A percentile compares a stretch with the other conserved stretches of the same genome.
Conservation (phyloP, 2,797 vertebrate genomes). For the Galagoides demidoff region DNA sequence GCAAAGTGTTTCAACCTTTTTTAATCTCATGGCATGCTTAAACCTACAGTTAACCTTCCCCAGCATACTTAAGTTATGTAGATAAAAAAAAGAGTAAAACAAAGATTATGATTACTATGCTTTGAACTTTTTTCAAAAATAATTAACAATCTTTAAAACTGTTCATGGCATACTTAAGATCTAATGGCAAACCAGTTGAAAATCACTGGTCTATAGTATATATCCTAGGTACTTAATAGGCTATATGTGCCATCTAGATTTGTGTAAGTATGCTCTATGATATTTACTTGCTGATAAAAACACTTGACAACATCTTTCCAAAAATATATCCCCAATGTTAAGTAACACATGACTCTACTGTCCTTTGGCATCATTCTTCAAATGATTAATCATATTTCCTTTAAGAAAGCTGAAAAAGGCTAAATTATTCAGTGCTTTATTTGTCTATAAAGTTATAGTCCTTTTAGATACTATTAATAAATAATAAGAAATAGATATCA, state of each 20-base stretch:
- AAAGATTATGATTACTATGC: too few species aligned
- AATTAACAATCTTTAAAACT: too few species aligned
- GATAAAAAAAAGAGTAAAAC: too few species aligned
- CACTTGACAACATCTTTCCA: background rate
- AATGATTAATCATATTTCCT: background rate
- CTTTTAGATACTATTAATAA: conserved; percentile 22
- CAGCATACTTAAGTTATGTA: too few species aligned
- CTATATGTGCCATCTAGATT: background rate
- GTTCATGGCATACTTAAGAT: too few species aligned
- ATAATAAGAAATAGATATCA: background rate
- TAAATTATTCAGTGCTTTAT: conserved; percentile 1
- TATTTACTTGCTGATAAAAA: background rate
- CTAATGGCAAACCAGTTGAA: too few species aligned
- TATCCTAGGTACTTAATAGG: background rate
- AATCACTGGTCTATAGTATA: background rate
- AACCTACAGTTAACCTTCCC: too few species aligned
- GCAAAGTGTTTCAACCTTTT: too few species aligned
- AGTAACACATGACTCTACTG: background rate
- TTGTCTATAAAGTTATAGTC: conserved; percentile 30
- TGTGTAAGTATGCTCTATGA: background rate
- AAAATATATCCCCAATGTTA: background rate
- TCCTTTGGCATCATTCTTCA: background rate
- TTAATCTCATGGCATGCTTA: too few species aligned
- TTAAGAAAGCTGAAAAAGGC: background rate
- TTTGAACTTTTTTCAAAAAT: too few species aligned